These are phyloP conservation scores for Tenodera sinensis DNA, from an alignment of 2,888 invertebrate species.

Conservation along the genomic window DNA sequence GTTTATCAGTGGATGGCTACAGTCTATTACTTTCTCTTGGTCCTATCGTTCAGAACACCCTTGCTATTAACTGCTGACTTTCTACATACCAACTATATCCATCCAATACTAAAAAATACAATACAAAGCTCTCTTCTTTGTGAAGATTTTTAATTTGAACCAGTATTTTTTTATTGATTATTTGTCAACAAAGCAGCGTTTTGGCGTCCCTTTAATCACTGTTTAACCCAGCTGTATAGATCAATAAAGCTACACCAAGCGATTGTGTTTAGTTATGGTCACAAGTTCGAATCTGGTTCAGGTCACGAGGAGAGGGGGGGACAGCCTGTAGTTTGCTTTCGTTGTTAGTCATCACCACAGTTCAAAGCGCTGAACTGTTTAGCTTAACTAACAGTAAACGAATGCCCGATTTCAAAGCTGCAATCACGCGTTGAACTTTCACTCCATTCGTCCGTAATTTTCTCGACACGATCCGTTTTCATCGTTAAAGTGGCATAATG, in stretches of 20 bases:
- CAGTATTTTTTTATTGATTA: background rate
- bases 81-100: no score
- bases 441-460: background rate
- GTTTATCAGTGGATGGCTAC: no score
- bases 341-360: background rate
- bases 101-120: no score
- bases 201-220: background rate
- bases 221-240: background rate
- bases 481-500: background rate
- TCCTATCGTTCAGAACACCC: no score
- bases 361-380: background rate
- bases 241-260: background rate
- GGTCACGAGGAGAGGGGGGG: background rate
- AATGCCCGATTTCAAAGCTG: background rate
- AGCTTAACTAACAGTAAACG: background rate
- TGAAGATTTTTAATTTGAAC: no score
- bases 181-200: background rate
- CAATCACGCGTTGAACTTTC: background rate
- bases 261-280: background rate
- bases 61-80: no score
- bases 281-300: background rate
- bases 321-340: background rate
- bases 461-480: background rate
- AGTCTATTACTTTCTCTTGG: no score
- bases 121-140: no score